Evolutionary conservation across 1,140 invertebrate species (phyloP).

Genomic region (Bursaphelenchus mucronatus): DNA sequence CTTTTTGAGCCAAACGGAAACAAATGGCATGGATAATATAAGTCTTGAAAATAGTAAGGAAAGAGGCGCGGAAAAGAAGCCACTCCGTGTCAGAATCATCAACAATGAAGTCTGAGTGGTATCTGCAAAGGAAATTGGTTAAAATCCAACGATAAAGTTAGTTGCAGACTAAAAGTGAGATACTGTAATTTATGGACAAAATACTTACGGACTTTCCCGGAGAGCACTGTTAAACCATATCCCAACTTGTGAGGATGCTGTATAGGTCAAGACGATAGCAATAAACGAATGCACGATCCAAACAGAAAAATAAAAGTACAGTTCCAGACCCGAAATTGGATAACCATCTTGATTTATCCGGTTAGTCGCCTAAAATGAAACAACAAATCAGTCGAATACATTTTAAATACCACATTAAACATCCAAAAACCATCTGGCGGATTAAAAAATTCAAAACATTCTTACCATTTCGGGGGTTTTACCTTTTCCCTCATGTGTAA

Average conservation of each 20-base stretch:
- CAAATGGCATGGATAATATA: constrained; percentile 39
- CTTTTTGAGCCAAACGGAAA: constrained; percentile 12
- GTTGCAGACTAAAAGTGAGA: constrained; percentile 7
- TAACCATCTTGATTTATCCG: constrained; percentile 3
- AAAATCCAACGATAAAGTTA: constrained; percentile 11
- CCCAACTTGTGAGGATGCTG: constrained; percentile 20
- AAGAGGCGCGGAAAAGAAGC: constrained; percentile 38
- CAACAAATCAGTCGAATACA: not conserved
- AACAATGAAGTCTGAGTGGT: constrained; percentile 26
- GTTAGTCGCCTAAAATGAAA: not conserved
- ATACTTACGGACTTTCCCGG: constrained; percentile 37
- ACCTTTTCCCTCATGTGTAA: too few relatives aligned
- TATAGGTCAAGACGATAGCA: constrained; percentile 28
- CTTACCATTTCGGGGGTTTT: too few relatives aligned
- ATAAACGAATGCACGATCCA: constrained; percentile 40
- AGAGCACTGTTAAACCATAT: constrained; percentile 39
- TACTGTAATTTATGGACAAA: not conserved
- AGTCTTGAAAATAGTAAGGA: constrained; percentile 7
- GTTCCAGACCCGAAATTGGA: constrained; percentile 25
- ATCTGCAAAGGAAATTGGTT: constrained; percentile 25
- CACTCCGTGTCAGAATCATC: constrained; percentile 47
- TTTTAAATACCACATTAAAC: too few relatives aligned
- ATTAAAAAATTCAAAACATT: too few relatives aligned
- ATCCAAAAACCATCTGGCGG: too few relatives aligned
- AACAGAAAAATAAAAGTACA: constrained; percentile 33